phyloP scores from a whole-genome alignment of 35 echinoderm and acorn worm genomes.

The Lytechinus pictus region DNA sequence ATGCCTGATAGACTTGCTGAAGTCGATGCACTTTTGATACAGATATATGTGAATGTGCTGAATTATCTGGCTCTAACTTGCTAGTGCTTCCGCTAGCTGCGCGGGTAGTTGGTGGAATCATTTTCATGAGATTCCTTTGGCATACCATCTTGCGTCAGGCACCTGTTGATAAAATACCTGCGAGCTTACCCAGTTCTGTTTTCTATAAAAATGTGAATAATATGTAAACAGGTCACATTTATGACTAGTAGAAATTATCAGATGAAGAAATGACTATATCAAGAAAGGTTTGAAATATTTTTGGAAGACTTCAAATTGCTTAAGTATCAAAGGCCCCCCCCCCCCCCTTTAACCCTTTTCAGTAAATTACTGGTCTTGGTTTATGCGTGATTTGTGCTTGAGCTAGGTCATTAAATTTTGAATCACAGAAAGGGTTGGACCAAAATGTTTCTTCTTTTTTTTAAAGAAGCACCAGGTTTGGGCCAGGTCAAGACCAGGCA shows the following conservation, averaged over 20 bases:
- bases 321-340: no score
- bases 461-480: no score
- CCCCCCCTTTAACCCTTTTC: no score
- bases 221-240: not conserved
- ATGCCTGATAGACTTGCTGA: no score
- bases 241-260: no score
- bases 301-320: not conserved
- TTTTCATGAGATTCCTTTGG: not conserved
- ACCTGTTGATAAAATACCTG: not conserved
- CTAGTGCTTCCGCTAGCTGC: not conserved
- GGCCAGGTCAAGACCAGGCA: no score
- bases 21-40: no score
- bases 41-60: not conserved
- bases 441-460: no score
- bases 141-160: not conserved
- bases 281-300: not conserved
- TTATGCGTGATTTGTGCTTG: no score
- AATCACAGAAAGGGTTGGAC: no score
- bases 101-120: not conserved
- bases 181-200: not conserved
- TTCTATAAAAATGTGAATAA: not conserved
- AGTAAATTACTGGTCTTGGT: no score
- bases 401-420: no score
- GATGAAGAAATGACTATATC: not conserved
- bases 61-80: not conserved